Evolutionary conservation across 2,113 vertebrate species (phyloP), one percentile per base, ranked within the genome.

Genomic region (human (Homo sapiens)): DNA sequence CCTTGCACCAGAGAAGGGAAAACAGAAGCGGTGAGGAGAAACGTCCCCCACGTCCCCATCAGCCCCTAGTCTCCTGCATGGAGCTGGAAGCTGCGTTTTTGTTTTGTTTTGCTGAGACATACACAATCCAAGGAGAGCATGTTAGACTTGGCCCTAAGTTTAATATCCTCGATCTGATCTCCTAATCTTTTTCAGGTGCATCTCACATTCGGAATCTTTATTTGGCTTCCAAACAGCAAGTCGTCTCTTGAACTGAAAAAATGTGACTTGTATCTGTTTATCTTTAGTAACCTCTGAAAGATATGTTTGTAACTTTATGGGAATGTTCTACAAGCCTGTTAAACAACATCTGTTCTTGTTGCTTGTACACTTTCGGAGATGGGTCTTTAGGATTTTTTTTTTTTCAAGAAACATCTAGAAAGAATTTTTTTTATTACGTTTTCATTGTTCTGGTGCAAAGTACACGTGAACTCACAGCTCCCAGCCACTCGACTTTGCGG

Each of bases 281-380:
- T 98, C 97, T 96, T 98, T 97, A 98, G 93, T 97, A 98, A 98
- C 97, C 95, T 96, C 81, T 98, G 97, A 97, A 98, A 98, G 96
- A 94, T 96, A 97, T 35, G 79, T 95, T 98, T 97, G 84, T 97
- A 96, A 98, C 97, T 94, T 96, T 97, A 66, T 0, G 8, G 82
- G 27, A 94, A 73, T 96, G 95, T 95, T 8, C 89, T 94, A 95
- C 97, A 97, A 83, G 30, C 66, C 0, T 95, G 72, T 98, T 96
- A 93, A 96, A 94, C 88, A 95, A 87, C 92, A 92, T 94, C 96
- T 98, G 91, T 82, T 86, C 93, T 72, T 97, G 89, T 92, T 97
- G 89, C 86, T 27, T 57, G 59, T 94, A 97, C 61, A 90, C 52
- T 94, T 96, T 89, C 0, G 0, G 52, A 87, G 20, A 68, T 45